Evolutionary conservation across 2,113 vertebrate genomes (phyloP), one percentile per base, ranked within the genome.

Genomic region (Onychostoma macrolepis): DNA sequence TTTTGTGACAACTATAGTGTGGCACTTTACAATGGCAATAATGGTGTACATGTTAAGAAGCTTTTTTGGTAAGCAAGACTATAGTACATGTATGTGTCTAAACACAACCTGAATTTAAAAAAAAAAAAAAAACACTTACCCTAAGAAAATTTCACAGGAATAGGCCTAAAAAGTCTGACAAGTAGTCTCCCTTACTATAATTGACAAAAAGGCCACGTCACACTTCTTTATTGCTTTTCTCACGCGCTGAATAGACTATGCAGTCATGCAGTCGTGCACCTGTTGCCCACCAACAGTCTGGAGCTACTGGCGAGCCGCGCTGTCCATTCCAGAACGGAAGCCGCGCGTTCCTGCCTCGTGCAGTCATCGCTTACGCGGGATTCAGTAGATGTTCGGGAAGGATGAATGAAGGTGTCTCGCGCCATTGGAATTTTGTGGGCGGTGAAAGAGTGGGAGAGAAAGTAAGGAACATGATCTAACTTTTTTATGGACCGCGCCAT

Each of bases 331-430:
- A 26, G 80, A 63, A 15, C 28, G n/a, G 71, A 87, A 87, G 86
- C 56, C 80, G 10, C 26, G 30, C 69, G 74, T 87, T 82, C 78
- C 86, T 75, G 38, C 11, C 50, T 48, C 9, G 17, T 87, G 41
- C 9, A 6, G 79, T 83, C 86, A 87, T 82, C 79, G 17, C 33
- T n/a, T 8, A 6, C 33, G 5, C 17, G 8, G n/a, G 30, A 56
- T 33, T n/a, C 15, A 56, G 48, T 5, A 53, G 78, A 43, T 45
- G 33, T 6, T 53, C 76, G 21, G 76, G 71, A 87, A 71, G 8
- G 28, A 76, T 76, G 86, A 76, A 81, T 85, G 21, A 85, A 80
- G 80, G 80, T 86, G 84, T 78, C 84, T 77, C 78, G 69, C 26
- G 69, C 56, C 61, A 26, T 24, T 28, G 56, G 80, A 83, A 88